These are phyloP conservation scores for Dynastes grantii DNA, from an alignment of 2,888 invertebrate genomes.

Conservation along the genomic window DNA sequence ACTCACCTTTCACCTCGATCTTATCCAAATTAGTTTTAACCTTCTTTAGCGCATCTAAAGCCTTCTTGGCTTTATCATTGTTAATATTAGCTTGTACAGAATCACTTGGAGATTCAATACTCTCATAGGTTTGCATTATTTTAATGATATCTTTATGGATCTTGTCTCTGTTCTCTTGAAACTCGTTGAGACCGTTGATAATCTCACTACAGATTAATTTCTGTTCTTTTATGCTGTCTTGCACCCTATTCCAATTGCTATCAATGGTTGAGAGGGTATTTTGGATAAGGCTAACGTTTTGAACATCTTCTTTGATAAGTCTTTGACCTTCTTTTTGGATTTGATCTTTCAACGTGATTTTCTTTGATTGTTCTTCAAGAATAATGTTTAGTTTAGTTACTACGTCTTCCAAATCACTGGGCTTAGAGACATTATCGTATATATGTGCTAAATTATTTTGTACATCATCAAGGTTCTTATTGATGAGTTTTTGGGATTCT, in stretches of 20 bases:
- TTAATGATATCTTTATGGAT: conserved; percentile 81
- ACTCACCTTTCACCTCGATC: conserved; percentile 83
- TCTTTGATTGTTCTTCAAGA: conserved; percentile 74
- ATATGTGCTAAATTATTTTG: conserved; percentile 75
- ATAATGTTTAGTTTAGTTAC: conserved; percentile 73
- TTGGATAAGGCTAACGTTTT: conserved; percentile 86
- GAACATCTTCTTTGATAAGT: conserved; percentile 87
- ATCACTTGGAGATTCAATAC: conserved; percentile 81
- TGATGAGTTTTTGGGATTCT: conserved; percentile 80
- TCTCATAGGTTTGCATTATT: conserved; percentile 78
- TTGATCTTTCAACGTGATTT: conserved; percentile 78
- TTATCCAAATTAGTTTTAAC: conserved; percentile 84
- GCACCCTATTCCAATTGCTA: conserved; percentile 85
- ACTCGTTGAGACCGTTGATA: conserved; percentile 82
- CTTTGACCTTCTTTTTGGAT: conserved; percentile 86
- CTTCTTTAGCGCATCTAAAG: conserved; percentile 82
- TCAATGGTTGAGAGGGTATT: conserved; percentile 85
- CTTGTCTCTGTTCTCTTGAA: conserved; percentile 81
- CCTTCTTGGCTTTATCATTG: conserved; percentile 83
- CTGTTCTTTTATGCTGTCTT: conserved; percentile 82
- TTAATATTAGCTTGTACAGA: conserved; percentile 81
- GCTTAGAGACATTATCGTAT: conserved; percentile 71
- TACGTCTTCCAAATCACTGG: conserved; percentile 71
- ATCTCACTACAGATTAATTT: conserved; percentile 83
- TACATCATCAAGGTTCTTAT: conserved; percentile 76